These are phyloP conservation scores for Thermophis baileyi DNA, from an alignment of 2,113 vertebrate genomes.

Conservation along the genomic window DNA sequence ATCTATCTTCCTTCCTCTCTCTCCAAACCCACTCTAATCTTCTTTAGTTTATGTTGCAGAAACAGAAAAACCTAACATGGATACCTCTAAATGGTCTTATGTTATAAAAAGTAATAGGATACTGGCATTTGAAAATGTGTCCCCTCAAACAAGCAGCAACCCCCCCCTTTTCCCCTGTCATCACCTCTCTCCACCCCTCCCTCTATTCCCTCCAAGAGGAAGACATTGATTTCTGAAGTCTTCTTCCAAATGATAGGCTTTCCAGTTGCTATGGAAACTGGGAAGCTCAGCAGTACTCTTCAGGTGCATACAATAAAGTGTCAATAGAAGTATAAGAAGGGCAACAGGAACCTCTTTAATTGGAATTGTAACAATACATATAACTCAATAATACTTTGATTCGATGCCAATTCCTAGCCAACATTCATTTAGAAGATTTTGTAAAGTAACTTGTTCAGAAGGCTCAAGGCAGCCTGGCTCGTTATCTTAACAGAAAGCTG, in stretches of 20 bases:
- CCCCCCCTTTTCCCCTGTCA: neutral
- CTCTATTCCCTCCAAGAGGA: neutral
- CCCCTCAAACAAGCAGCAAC: neutral
- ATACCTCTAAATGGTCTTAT: conserved; percentile 1
- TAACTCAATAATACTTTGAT: conserved; percentile 22
- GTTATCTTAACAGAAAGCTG: conserved; percentile 15
- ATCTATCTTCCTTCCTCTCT: neutral
- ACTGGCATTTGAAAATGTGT: conserved; percentile 8
- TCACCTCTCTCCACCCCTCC: neutral
- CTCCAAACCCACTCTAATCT: neutral
- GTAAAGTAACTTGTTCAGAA: conserved; percentile 13
- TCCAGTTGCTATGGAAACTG: conserved; percentile 58
- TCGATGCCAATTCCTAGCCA: conserved; percentile 21
- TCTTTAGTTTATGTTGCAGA: neutral
- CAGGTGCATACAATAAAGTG: conserved; percentile 27
- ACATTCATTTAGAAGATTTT: neutral
- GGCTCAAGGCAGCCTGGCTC: neutral
- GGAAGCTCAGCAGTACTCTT: conserved; percentile 51
- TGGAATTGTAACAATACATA: conserved; percentile 20
- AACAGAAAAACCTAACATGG: neutral
- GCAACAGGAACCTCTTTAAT: conserved; percentile 38
- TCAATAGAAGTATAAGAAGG: conserved; percentile 39
- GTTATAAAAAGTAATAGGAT: conserved; percentile 15
- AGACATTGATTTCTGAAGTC: neutral
- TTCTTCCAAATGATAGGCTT: conserved; percentile 44